Percentiles rank a stretch among this genome's conserved stretches.
Conservation (phyloP, 1,140 invertebrate genomes). For the Drosophila virilis region DNA sequence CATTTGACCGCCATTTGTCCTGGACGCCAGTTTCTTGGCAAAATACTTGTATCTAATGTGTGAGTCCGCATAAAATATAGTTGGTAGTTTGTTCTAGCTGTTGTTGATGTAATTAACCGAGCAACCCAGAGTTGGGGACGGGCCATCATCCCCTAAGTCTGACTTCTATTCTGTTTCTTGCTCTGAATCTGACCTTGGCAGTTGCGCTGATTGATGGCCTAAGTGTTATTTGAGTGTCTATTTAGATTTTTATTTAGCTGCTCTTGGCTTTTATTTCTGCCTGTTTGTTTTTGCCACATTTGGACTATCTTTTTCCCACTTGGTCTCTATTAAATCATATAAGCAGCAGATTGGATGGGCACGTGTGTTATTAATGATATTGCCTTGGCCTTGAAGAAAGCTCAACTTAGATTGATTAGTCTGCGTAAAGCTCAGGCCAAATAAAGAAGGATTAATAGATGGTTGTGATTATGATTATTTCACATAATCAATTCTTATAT, state of each 20-base stretch:
- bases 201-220: constrained; percentile 75
- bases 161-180: not conserved
- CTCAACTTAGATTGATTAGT: constrained; percentile 67
- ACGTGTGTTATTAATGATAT: constrained; percentile 74
- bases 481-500: constrained; percentile 12
- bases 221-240: constrained; percentile 79
- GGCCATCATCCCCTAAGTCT: not conserved
- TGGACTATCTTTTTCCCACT: constrained; percentile 25
- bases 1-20: constrained; percentile 81
- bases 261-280: constrained; percentile 3
- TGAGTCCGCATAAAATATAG: constrained; percentile 59
- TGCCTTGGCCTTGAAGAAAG: constrained; percentile 44
- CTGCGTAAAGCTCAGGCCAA: constrained; percentile 19
- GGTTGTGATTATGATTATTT: constrained; percentile 53
- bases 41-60: constrained; percentile 67
- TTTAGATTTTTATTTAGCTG: constrained; percentile 48
- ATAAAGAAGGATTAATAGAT: constrained; percentile 31
- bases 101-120: constrained; percentile 67
- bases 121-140: not conserved
- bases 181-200: constrained; percentile 58
- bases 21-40: constrained; percentile 56
- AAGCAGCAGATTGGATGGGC: constrained; percentile 12
- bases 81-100: constrained; percentile 35
- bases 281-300: not conserved
- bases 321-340: constrained; percentile 65